A percentile compares a stretch with the other conserved stretches of the same genome.
These are phyloP conservation scores for Nineta flava DNA, from an alignment of 2,888 invertebrate genomes.

Conservation along the genomic window DNA sequence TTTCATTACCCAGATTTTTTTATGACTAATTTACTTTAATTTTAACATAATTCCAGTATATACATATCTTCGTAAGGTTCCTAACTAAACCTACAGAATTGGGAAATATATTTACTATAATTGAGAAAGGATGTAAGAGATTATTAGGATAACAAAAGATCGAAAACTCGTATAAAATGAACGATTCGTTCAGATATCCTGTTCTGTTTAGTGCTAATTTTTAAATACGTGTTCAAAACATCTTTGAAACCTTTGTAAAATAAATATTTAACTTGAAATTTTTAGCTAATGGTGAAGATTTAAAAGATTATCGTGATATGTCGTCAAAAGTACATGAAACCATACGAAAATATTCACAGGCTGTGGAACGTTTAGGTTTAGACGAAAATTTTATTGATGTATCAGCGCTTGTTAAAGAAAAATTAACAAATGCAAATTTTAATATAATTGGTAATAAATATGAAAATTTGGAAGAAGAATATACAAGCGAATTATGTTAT, in stretches of 20 bases:
- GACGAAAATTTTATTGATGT: constrained; percentile 79
- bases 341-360: constrained; percentile 51
- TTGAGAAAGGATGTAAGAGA: too few relatives aligned
- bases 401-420: constrained; percentile 44
- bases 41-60: too few relatives aligned
- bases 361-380: constrained; percentile 67
- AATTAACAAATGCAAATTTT: constrained; percentile 19
- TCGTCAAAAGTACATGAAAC: constrained; percentile 60
- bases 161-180: too few relatives aligned
- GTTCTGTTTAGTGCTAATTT: too few relatives aligned
- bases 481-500: constrained; percentile 35
- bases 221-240: neutral
- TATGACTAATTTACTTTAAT: too few relatives aligned
- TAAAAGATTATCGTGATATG: constrained; percentile 61
- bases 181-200: too few relatives aligned
- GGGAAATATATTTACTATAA: too few relatives aligned
- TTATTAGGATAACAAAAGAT: too few relatives aligned
- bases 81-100: too few relatives aligned
- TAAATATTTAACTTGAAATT: neutral
- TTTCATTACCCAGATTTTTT: too few relatives aligned
- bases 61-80: too few relatives aligned
- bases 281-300: constrained; percentile 62
- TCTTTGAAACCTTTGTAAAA: too few relatives aligned
- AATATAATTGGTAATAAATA: constrained; percentile 36
- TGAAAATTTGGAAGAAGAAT: constrained; percentile 24